A percentile compares a stretch with the other conserved stretches of the same genome.
These are phyloP conservation scores for Netelia virgata DNA, from an alignment of 2,888 invertebrate species.

Conservation along the genomic window DNA sequence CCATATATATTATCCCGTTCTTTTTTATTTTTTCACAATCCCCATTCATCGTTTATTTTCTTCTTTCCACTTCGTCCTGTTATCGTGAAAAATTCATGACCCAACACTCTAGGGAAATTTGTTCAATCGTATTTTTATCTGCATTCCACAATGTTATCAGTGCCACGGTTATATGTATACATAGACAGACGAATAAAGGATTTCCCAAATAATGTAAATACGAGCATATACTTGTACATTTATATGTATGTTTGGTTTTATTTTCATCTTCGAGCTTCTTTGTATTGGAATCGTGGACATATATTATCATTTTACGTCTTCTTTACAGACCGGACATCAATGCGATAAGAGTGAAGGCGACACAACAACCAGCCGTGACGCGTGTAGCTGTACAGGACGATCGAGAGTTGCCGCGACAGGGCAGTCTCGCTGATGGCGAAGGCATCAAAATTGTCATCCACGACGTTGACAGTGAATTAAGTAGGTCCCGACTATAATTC, in stretches of 20 bases:
- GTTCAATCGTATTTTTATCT: constrained; percentile 57
- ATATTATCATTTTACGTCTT: too few species aligned
- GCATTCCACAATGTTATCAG: not conserved
- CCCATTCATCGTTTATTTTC: constrained; percentile 15
- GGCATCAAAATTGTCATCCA: constrained; percentile 97
- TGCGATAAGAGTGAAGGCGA: constrained; percentile 85
- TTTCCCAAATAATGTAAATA: not conserved
- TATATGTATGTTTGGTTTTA: not conserved
- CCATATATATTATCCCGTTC: constrained; percentile 34
- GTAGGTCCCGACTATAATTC: constrained; percentile 76
- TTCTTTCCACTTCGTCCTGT: not conserved
- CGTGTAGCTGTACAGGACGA: constrained; percentile 89
- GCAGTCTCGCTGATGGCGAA: constrained; percentile 95
- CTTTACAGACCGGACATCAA: constrained; percentile 90
- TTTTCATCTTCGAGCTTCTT: not conserved
- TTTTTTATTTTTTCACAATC: not conserved
- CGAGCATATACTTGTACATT: too few species aligned
- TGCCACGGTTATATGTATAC: not conserved
- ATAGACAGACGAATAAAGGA: not conserved
- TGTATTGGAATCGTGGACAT: not conserved
- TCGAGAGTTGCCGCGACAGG: constrained; percentile 89
- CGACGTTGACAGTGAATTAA: constrained; percentile 90
- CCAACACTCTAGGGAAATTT: constrained; percentile 61
- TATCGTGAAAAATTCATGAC: constrained; percentile 43
- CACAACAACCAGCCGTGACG: constrained; percentile 86